These are phyloP conservation scores for Dufourea novaeangliae DNA, from an alignment of 1,140 invertebrate genomes.

Conservation along the genomic window DNA sequence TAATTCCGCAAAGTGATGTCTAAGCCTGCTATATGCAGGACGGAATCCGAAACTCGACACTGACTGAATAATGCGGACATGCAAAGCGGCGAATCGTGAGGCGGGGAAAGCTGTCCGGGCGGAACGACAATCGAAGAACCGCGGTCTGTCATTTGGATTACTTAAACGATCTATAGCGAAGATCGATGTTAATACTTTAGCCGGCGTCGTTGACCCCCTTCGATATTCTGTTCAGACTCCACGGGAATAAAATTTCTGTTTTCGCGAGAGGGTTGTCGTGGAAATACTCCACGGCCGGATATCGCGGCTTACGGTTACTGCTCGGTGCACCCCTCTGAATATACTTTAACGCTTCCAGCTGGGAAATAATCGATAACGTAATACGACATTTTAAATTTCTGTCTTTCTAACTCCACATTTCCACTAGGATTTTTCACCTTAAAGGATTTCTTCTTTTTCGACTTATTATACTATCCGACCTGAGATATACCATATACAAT, in stretches of 20 bases:
- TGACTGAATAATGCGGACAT: slow-evolving; percentile 56
- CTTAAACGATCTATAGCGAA: slow-evolving; percentile 51
- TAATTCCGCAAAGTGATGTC: slow-evolving; percentile 77
- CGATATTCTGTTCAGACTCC: slow-evolving; percentile 14
- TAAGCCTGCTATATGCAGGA: slow-evolving; percentile 77
- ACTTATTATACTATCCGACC: too few relatives aligned
- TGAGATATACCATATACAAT: too few relatives aligned
- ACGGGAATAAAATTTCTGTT: slow-evolving; percentile 29
- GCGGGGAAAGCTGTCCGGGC: slow-evolving; percentile 9
- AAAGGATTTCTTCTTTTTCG: too few relatives aligned
- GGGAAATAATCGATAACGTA: neutral
- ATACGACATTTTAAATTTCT: neutral
- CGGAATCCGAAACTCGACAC: slow-evolving; percentile 75
- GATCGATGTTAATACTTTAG: slow-evolving; percentile 38
- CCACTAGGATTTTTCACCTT: too few relatives aligned
- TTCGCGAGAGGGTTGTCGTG: neutral
- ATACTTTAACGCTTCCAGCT: neutral
- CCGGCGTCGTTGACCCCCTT: neutral
- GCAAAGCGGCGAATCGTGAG: slow-evolving; percentile 35
- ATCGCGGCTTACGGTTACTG: neutral
- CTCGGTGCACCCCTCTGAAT: neutral
- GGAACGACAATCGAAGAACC: slow-evolving; percentile 55
- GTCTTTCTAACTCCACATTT: too few relatives aligned
- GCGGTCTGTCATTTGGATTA: slow-evolving; percentile 63
- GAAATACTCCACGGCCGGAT: neutral